Percentiles rank a stretch among this genome's conserved stretches.
Evolutionary conservation across 1,140 invertebrate genomes (phyloP).

Genomic region (Pogonomyrmex barbatus): DNA sequence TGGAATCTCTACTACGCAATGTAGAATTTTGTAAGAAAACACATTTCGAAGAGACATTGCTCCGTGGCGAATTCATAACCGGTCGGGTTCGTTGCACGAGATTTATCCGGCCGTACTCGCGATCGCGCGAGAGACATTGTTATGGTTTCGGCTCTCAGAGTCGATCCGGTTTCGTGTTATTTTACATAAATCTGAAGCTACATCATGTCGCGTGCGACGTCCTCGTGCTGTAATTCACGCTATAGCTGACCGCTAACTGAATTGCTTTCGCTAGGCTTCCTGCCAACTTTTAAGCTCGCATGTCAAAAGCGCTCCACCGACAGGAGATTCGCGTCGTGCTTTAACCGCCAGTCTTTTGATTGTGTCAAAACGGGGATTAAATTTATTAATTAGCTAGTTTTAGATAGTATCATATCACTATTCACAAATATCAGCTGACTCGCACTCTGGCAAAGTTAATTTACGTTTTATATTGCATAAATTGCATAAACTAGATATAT

Average conservation of each 20-base stretch:
- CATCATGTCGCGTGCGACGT: conserved; percentile 52
- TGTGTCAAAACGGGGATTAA: conserved; percentile 27
- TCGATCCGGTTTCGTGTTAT: conserved; percentile 60
- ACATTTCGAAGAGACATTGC: conserved; percentile 54
- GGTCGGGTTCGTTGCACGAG: conserved; percentile 51
- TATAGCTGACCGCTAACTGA: conserved; percentile 12
- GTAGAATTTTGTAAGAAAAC: conserved; percentile 62
- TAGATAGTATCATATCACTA: neutral
- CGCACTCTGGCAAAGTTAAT: neutral
- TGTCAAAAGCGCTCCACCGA: conserved; percentile 44
- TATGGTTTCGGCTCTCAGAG: conserved; percentile 62
- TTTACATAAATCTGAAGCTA: conserved; percentile 71
- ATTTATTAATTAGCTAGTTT: conserved; percentile 46
- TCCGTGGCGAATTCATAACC: conserved; percentile 66
- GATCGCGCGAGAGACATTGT: conserved; percentile 67
- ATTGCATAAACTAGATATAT: conserved; percentile 4
- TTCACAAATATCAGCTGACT: neutral
- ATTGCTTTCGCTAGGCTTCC: conserved; percentile 50
- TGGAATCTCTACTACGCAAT: conserved; percentile 19
- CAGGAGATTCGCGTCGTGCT: conserved; percentile 22
- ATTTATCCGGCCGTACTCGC: conserved; percentile 56
- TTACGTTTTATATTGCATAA: neutral
- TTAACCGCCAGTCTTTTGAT: conserved; percentile 18
- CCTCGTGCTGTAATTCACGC: conserved; percentile 44
- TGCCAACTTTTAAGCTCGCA: conserved; percentile 60